Evolutionary conservation across 2,888 invertebrate genomes (phyloP).

Genomic region (Fragum fragum): DNA sequence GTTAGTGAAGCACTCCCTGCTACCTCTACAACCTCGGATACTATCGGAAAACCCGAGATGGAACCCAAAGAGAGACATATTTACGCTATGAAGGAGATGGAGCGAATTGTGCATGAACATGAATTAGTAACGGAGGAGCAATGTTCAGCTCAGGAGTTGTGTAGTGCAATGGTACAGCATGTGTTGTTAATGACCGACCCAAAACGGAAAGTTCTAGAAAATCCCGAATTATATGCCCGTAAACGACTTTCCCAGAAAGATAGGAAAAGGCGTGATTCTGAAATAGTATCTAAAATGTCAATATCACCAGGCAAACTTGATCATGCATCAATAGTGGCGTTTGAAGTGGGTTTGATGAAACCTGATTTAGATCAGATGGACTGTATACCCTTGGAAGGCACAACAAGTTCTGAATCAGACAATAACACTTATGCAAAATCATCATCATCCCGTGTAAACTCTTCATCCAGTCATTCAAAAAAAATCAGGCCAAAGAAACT

Average conservation of each 20-base stretch:
- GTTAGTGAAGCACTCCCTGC: conserved; percentile 64
- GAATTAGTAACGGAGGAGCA: conserved; percentile 85
- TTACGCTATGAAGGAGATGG: conserved; percentile 90
- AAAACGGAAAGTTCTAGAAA: conserved; percentile 94
- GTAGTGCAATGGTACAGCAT: conserved; percentile 86
- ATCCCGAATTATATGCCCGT: conserved; percentile 87
- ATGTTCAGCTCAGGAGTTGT: conserved; percentile 85
- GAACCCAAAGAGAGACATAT: conserved; percentile 90
- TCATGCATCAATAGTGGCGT: conserved; percentile 95
- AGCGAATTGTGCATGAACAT: conserved; percentile 85
- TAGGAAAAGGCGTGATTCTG: conserved; percentile 82
- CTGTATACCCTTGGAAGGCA: conserved; percentile 67
- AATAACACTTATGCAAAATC: conserved; percentile 27
- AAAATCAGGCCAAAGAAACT: conserved; percentile 79
- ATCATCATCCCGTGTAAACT: conserved; percentile 84
- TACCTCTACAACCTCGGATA: conserved; percentile 45
- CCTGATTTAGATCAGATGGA: conserved; percentile 79
- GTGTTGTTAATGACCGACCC: conserved; percentile 91
- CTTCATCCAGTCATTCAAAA: conserved; percentile 66
- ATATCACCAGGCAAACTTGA: conserved; percentile 95
- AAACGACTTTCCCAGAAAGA: conserved; percentile 83
- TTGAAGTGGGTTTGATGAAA: conserved; percentile 89
- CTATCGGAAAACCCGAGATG: conserved; percentile 84
- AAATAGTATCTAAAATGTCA: conserved; percentile 91
- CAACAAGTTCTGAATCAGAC: conserved; percentile 48